Base-by-base conservation (phyloP, 1,140 invertebrate genomes). In the Metopolophium dirhodum region DNA sequence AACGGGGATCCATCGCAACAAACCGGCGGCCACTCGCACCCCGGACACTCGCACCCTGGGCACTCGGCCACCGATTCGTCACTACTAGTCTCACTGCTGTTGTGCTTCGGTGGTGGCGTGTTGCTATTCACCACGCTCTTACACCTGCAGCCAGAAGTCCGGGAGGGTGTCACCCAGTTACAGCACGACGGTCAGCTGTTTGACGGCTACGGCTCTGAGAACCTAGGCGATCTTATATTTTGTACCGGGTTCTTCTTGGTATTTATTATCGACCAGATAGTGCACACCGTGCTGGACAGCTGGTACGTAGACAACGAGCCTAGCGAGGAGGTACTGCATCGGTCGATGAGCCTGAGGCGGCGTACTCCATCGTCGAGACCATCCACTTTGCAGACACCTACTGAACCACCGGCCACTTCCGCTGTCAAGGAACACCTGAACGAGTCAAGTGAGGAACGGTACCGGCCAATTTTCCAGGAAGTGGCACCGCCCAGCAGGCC, bases 91-190 rank as follows among this genome's bases (percentile, higher is more conserved):
- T 96, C 96, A 14, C 94, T 97, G 54, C 95, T 97, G 86, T 95
- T 97, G 37, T 97, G 97, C 95, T 97, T 97, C 95, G 97, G 97
- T 22, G 97, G 97, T 26, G 97, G 97, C 3, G 97, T 98, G 4
- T 96, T 98, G 68, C 95, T 98, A 20, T 97, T 97, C 94, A 98
- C 97, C 6, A 97, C 97, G 41, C 97, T 98, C 94, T 95, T 97
- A 7, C 97, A 98, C 94, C 95, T 98, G 86, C 96, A 97, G 83
- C 97, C 97, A 3, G 97, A 98, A 95, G 96, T 97, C 0, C 95
- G 97, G 51, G 96, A 96, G 91, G 96, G 95, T 93, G 96, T 96
- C 30, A 95, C 95, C 20, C 94, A 94, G 2, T 94, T 96, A 22
- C 94, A 95, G 47, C 88, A 94, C 18, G 95, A 95, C 7, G 95